Base-by-base conservation (phyloP, 2,797 vertebrate species). In the Gymnoscopelus braueri region DNA sequence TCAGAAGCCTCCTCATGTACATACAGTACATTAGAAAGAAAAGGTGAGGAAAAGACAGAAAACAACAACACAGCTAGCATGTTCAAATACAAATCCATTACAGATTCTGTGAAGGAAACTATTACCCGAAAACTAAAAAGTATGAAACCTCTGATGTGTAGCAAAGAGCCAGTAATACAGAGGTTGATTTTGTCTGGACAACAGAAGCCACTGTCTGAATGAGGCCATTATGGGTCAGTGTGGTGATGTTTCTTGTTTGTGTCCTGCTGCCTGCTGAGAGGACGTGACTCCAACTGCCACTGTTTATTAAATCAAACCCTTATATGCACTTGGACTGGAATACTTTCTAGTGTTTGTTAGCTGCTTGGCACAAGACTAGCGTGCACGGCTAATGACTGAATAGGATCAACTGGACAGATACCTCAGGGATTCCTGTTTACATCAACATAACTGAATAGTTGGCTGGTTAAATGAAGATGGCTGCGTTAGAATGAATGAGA, bases 1-100 rank as follows among this genome's bases (percentile, higher is more conserved):
- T 74, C 55, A 82, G 80, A 82, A 82, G 51, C 51, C 67, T 60
- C 3, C 29, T 35, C 32, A 35, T 35, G 6, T 35, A 35, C 29
- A 32, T 29, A 29, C 4, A 32, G 32, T 32, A 4, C 32, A 10
- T 51, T 39, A 64, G 39, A 71, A 50, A 56, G 12, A 35, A 1
- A 10, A 3, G 3, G 12, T 14, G 50, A 65, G 24, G 24, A 60
- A 12, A 14, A 3, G n/a, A 60, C 12, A 15, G 15, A 60, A 14
- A 8, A 19, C 15, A 48, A 50, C 3, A 6, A 65, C 69, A 65
- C 24, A 74, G 47, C 5, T 5, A 35, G 6, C 26, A 66, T 49
- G 13, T 1, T 29, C 50, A 53, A 19, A 56, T 9, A 55, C n/a
- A 80, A 2, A 64, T 5, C 64, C 9, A 54, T 12, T 44, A 0